Evolutionary conservation across 2,797 vertebrate species (phyloP).

Genomic region (Oophaga sylvatica): DNA sequence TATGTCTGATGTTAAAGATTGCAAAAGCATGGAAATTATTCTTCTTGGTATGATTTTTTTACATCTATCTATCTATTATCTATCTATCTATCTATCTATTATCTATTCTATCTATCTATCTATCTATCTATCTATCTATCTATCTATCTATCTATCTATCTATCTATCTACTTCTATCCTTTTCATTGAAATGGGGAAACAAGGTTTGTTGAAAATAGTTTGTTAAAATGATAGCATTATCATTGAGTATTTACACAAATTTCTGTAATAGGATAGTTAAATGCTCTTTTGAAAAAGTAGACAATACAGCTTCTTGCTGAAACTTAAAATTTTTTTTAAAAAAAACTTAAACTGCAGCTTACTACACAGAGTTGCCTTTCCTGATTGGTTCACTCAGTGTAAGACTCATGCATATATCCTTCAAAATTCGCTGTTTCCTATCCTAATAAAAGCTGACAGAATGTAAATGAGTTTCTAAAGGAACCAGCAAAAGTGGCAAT

Average conservation of each 20-base stretch:
- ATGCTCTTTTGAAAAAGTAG: not conserved
- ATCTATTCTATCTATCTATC: too few species aligned
- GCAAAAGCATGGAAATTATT: too few species aligned
- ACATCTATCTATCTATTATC: too few species aligned
- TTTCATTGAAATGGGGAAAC: too few species aligned
- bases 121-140: too few species aligned
- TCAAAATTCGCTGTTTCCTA: constrained; percentile 73
- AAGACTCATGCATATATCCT: constrained; percentile 75
- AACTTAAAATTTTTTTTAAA: not conserved
- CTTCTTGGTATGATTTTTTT: too few species aligned
- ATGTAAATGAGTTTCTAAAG: constrained; percentile 98
- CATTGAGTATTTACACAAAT: not conserved
- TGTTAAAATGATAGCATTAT: too few species aligned
- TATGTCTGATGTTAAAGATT: too few species aligned
- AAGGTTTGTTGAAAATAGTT: too few species aligned
- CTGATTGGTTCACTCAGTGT: constrained; percentile 70
- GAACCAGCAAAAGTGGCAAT: constrained; percentile 88
- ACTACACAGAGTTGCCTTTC: constrained; percentile 74
- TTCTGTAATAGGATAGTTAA: not conserved
- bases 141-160: too few species aligned
- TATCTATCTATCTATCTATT: too few species aligned
- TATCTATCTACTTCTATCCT: too few species aligned
- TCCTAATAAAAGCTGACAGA: constrained; percentile 94
- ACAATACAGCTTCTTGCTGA: not conserved
- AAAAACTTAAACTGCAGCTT: constrained; percentile 60